Base-by-base conservation (phyloP, 2,888 invertebrate species). In the Drosophila rubida region DNA sequence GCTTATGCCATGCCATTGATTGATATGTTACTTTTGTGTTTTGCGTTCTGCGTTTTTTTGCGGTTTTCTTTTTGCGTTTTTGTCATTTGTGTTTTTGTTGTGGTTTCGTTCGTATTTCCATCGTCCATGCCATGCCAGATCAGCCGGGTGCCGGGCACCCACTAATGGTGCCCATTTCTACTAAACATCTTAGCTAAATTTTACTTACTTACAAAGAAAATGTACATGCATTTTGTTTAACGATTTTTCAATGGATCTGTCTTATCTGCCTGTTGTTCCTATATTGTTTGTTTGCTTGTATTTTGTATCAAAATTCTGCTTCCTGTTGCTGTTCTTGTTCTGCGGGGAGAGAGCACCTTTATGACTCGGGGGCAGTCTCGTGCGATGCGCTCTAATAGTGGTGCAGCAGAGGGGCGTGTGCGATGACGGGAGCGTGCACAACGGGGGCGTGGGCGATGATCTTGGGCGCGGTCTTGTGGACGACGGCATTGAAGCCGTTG, bases 401-500 rank as follows among this genome's bases (percentile, higher is more conserved):
- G 27, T 91, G 90, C 72, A 92, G 80, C 45, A 92, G 90, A 48
- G 91, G 89, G 1, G 92, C 93, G 70, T 93, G 93, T 61, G 92
- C 91, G 27, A 92, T 89, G 30, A 93, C 87, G 39, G 93, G 93
- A 22, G 86, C 90, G 60, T 91, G 90, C 55, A 89, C 83, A 8
- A 90, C 82, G 14, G 83, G 90, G 51, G 72, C 90, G 45, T 90
- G 93, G 46, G 85, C 86, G 30, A 90, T 80, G 63, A 91, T 82
- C 75, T 92, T 90, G 81, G 95, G 95, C 48, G 94, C 95, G 23
- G 93, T 92, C 90, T 94, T 94, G 75, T 94, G 94, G 4, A 95
- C 95, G 48, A 95, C 93, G 23, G 95, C 95, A 86, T 95, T 95
- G 92, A 95, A 95, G 8, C 95, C 95, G 78, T 93, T 94, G 89